These are phyloP conservation scores for Nomada ruficornis DNA, from an alignment of 2,888 invertebrate species.

Conservation along the genomic window DNA sequence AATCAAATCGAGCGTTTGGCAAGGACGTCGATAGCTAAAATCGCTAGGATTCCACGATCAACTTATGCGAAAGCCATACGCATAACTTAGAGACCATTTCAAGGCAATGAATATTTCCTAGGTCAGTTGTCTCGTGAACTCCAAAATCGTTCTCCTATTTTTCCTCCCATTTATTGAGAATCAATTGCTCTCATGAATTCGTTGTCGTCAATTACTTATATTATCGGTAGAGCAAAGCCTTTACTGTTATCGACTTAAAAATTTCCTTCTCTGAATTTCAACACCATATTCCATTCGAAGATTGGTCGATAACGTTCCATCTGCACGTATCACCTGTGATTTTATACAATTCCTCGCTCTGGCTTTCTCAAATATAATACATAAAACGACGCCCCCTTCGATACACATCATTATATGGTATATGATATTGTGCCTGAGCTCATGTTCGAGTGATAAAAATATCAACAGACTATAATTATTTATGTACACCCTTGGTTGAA, in stretches of 20 bases:
- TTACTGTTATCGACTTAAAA: not conserved
- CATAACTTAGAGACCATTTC: constrained; percentile 34
- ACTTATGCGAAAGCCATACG: constrained; percentile 25
- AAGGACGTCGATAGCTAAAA: not conserved
- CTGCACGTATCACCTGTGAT: not conserved
- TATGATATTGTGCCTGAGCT: too few species aligned
- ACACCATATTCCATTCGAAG: constrained; percentile 1
- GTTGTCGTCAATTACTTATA: constrained; percentile 31
- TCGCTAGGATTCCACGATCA: constrained; percentile 5
- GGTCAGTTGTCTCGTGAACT: constrained; percentile 41
- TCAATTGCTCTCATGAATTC: constrained; percentile 40
- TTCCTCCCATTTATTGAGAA: constrained; percentile 30
- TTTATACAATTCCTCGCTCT: not conserved
- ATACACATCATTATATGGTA: too few species aligned
- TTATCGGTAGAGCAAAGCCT: not conserved
- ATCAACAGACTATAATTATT: too few species aligned
- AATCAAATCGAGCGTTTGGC: not conserved
- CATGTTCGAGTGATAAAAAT: too few species aligned
- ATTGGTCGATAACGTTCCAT: not conserved
- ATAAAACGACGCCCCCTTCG: too few species aligned
- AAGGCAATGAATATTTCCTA: constrained; percentile 39
- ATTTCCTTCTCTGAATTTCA: constrained; percentile 3
- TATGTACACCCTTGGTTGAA: too few species aligned
- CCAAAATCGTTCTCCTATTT: constrained; percentile 2
- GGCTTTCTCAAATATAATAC: not conserved